Conservation (phyloP, 2,797 vertebrate species). For the Chaetophractus vellerosus region DNA sequence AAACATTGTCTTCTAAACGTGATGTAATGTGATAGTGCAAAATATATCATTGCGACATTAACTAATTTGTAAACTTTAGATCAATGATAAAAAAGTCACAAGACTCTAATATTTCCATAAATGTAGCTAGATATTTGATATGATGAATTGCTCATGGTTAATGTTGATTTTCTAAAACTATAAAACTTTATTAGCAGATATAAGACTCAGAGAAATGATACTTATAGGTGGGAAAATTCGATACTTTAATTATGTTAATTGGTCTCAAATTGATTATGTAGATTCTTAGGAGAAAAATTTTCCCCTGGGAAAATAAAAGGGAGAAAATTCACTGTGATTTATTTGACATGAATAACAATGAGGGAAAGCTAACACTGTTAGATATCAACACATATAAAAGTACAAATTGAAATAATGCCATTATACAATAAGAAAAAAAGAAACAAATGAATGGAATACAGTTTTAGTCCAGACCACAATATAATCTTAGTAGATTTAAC, state of each 20-base stretch:
- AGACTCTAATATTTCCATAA: background rate
- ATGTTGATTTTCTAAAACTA: background rate
- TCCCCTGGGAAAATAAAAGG: background rate
- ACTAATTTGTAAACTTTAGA: background rate
- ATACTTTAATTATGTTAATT: background rate
- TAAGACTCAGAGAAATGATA: background rate
- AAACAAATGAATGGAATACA: background rate
- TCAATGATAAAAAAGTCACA: slow-evolving; percentile 18
- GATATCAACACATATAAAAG: background rate
- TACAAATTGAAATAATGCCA: background rate
- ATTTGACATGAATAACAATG: background rate
- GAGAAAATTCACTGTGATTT: background rate
- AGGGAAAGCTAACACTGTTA: background rate
- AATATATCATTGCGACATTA: background rate
- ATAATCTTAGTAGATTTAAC: background rate
- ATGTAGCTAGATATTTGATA: background rate
- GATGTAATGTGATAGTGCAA: background rate
- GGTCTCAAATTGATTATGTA: background rate
- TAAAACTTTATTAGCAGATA: background rate
- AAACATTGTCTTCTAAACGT: background rate
- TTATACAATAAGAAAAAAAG: background rate
- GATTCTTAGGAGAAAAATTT: background rate
- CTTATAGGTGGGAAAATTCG: background rate
- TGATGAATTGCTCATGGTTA: background rate
- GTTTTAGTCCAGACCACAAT: background rate